Evolutionary conservation across 2,888 invertebrate species (phyloP), one percentile per base, ranked within the genome.

Genomic region (Theretra japonica): DNA sequence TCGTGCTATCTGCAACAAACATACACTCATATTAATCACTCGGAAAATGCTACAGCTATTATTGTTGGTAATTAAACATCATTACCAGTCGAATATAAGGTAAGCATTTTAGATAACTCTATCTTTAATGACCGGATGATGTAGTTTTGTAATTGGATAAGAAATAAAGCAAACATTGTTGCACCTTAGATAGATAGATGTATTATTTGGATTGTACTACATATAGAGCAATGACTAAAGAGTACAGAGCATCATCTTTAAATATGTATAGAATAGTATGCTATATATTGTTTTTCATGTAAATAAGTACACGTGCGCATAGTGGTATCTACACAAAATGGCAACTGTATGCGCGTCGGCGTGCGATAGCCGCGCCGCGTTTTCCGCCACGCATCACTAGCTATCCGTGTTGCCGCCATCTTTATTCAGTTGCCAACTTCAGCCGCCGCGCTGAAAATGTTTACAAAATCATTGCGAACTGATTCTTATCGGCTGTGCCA

Each of bases 1-100:
- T 87, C 83, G 89, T 87, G 83, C 87, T 90, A 86, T 87, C 94
- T 94, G 90, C 2, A 88, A 90, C 89, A 88, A 89, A 17, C 0
- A 21, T 68, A 58, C 23, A 21, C 5, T 19, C 11, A 2, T 17
- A 17, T 70, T 59, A 59, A 11, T 53, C 57, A 57, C 2, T 65
- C 3, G 0, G 17, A 17, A 65, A 19, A 65, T 60, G 60, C 23
- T 23, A 6, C 23, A 28, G 11, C n/a, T 59, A 21, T 5, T 33
- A 30, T 19, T 53, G n/a, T 53, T 53, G 30, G 30, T 30, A 65
- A 65, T 33, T 19, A 65, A 33, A n/a, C 28, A 21, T 59, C 11
- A 41, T 41, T 41, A 41, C 41, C 15, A 41, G 41, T 41, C 41
- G 11, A 41, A 41, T 11, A 41, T 41, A 11, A 41, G 41, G 3